These are phyloP conservation scores for Drosophila merina DNA, from an alignment of 2,888 invertebrate genomes.

Conservation along the genomic window DNA sequence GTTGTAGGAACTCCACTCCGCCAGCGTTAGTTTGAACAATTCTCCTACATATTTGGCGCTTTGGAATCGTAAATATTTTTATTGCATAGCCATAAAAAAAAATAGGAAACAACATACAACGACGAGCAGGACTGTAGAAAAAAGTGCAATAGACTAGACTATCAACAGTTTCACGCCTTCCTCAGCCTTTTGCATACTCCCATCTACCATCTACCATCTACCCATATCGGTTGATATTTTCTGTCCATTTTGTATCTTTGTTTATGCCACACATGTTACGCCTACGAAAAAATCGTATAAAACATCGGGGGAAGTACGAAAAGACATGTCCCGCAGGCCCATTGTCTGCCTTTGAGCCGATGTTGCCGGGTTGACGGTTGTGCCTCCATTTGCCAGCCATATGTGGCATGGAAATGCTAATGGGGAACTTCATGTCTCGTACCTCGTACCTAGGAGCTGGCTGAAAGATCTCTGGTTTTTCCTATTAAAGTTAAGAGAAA, in stretches of 20 bases:
- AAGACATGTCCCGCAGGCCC: constrained; percentile 37
- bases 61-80: constrained; percentile 74
- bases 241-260: constrained; percentile 49
- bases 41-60: constrained; percentile 65
- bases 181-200: constrained; percentile 12
- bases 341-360: constrained; percentile 37
- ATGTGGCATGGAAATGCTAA: constrained; percentile 71
- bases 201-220: background rate
- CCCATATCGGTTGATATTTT: constrained; percentile 32
- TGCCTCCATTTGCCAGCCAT: constrained; percentile 70
- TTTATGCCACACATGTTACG: constrained; percentile 79
- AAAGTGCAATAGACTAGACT: constrained; percentile 65
- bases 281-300: constrained; percentile 69
- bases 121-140: constrained; percentile 17
- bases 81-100: constrained; percentile 63
- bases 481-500: background rate
- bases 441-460: constrained; percentile 19
- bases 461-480: background rate
- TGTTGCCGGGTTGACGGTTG: constrained; percentile 8
- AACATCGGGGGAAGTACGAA: constrained; percentile 40
- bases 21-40: constrained; percentile 44
- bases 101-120: constrained; percentile 16
- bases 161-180: constrained; percentile 76
- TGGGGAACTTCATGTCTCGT: constrained; percentile 35
- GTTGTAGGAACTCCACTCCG: background rate